Conservation (phyloP, 1,140 invertebrate species). For the Scaptodrosophila lebanonensis region DNA sequence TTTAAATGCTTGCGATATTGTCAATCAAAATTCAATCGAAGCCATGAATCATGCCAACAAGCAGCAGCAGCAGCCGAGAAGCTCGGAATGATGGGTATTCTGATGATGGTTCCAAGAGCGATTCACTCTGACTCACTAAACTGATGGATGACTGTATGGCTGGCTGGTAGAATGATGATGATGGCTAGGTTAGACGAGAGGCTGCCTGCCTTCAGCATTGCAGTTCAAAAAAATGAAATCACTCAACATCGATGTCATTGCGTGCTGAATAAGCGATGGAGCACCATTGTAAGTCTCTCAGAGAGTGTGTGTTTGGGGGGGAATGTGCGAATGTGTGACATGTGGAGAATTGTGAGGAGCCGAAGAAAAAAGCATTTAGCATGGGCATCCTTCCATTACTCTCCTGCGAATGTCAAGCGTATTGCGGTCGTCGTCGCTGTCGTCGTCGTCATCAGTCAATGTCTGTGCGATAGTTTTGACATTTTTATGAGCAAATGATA, state of each 20-base stretch:
- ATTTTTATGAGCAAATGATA: conserved; percentile 73
- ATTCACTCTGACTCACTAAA: conserved; percentile 31
- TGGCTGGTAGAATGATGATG: conserved; percentile 18
- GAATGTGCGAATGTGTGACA: conserved; percentile 38
- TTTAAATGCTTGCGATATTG: conserved; percentile 77
- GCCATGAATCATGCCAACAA: conserved; percentile 59
- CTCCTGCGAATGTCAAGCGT: conserved; percentile 34
- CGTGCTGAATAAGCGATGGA: neutral
- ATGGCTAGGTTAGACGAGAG: conserved; percentile 14
- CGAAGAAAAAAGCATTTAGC: conserved; percentile 54
- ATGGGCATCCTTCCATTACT: conserved; percentile 44
- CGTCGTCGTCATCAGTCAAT: conserved; percentile 62
- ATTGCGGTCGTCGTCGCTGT: conserved; percentile 2
- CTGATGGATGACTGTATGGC: conserved; percentile 48
- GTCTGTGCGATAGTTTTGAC: conserved; percentile 72
- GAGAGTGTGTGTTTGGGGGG: conserved; percentile 55
- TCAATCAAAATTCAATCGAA: conserved; percentile 77
- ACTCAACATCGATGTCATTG: conserved; percentile 33
- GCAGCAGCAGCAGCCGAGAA: conserved; percentile 8
- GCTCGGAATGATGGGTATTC: conserved; percentile 43
- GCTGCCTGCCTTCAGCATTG: conserved; percentile 4
- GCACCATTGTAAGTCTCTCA: too few relatives aligned
- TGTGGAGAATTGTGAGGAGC: conserved; percentile 33
- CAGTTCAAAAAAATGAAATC: conserved; percentile 53
- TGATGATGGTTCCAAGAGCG: conserved; percentile 55